Base-by-base conservation (phyloP, 2,888 invertebrate species). In the Acrocyrtus sp. region DNA sequence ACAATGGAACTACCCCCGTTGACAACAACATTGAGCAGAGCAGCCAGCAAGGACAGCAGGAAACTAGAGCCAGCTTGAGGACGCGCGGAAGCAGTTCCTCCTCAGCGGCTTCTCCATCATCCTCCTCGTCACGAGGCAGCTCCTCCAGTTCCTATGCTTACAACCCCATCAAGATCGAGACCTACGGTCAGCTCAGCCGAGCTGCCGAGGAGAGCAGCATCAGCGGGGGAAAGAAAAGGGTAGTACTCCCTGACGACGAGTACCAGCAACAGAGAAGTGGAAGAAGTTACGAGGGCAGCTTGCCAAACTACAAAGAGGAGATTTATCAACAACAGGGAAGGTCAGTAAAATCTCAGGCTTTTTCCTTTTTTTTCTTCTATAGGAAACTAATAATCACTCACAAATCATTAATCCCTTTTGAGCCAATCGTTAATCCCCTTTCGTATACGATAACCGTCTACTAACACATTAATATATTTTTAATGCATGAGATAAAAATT, bases 301-400 rank as follows among this genome's bases (percentile, higher is more conserved):
- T 76, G 6, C 80, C 80, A 5, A 77, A 78, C 61, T 78, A 80
- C 60, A 78, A 78, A 60, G 75, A 78, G 61, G 78, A 80, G 51
- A 65, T 74, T 19, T 63, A 66, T 53, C 61, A 60, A 39, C 57
- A 45, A 6, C 53, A 63, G 45, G 76, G 74, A 29, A 76, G 76
- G 76, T 74, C 24, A 68, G 45, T 54, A 12, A n/a, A n/a, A n/a
- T n/a, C n/a, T n/a, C n/a, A n/a, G n/a, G n/a, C n/a, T 54, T 26
- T 15, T n/a, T 53, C 22, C 15, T 21, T 12, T 53, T 53, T 53
- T 21, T 53, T 53, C 22, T 21, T 53, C 10, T 24, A 19, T 10
- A 53, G 22, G 8, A 22, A 24, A 53, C 21, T 53, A 17, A 21
- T 26, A 6, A 21, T 24, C 5, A 26, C n/a, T 17, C 12, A 12